These are phyloP conservation scores for Agrotis clavis DNA, from an alignment of 2,888 invertebrate species.

Conservation along the genomic window DNA sequence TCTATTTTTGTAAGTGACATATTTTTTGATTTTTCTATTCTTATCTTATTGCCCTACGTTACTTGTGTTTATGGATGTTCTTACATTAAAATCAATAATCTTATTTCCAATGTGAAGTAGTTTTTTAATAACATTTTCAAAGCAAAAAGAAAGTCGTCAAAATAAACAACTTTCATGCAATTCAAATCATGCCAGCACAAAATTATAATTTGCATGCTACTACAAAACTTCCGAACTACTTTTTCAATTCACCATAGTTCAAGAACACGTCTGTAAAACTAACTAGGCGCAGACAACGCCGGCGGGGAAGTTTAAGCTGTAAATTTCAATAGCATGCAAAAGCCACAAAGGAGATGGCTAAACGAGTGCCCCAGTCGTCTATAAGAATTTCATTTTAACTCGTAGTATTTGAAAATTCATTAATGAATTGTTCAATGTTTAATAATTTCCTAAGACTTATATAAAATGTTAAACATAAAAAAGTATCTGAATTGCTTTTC, in stretches of 20 bases:
- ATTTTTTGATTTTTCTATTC: slow-evolving; percentile 47
- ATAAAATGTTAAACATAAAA: too few relatives aligned
- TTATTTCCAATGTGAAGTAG: too few relatives aligned
- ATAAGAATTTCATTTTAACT: too few relatives aligned
- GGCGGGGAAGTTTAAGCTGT: slow-evolving; percentile 84
- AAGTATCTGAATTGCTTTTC: too few relatives aligned
- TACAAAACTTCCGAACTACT: slow-evolving; percentile 45
- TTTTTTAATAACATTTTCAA: not conserved
- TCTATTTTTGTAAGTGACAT: slow-evolving; percentile 63
- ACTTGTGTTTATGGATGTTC: not conserved
- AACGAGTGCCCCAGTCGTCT: too few relatives aligned
- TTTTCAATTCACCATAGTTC: slow-evolving; percentile 61
- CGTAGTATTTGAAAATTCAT: too few relatives aligned
- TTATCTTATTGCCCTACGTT: slow-evolving; percentile 8
- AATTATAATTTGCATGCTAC: slow-evolving; percentile 40
- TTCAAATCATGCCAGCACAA: slow-evolving; percentile 13
- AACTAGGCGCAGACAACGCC: slow-evolving; percentile 74
- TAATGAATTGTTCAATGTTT: too few relatives aligned
- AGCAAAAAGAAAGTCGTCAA: not conserved
- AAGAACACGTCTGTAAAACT: slow-evolving; percentile 70
- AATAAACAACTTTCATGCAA: not conserved
- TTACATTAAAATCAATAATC: too few relatives aligned
- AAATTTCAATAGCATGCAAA: slow-evolving; percentile 89
- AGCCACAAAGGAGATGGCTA: too few relatives aligned
- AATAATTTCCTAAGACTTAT: too few relatives aligned